Evolutionary conservation across 2,888 invertebrate species (phyloP).

Genomic region (Acanthoscelides obtectus): DNA sequence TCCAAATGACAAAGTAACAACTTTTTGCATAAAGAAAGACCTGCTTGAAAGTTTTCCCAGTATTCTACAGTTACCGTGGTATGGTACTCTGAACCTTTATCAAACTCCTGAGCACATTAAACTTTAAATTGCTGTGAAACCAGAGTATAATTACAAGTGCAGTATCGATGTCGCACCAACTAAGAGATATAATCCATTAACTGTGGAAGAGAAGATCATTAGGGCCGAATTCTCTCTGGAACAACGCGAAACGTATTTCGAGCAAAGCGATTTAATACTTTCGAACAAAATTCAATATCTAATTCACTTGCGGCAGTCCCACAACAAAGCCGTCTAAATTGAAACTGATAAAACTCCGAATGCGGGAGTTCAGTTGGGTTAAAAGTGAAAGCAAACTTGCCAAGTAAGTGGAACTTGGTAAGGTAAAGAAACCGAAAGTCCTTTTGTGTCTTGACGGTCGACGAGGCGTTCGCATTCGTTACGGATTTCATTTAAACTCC

Average conservation of each 20-base stretch:
- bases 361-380: not conserved
- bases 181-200: not conserved
- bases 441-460: not conserved
- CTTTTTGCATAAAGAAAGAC: not conserved
- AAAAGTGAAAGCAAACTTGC: not conserved
- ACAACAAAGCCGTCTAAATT: not conserved
- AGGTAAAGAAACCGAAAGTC: not conserved
- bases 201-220: not conserved
- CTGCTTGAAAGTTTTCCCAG: not conserved
- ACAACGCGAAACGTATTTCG: not conserved
- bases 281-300: not conserved
- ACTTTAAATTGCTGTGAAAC: not conserved
- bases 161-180: not conserved
- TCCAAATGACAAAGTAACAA: not conserved
- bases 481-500: not conserved
- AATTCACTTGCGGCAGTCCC: not conserved
- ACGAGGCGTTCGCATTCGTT: not conserved
- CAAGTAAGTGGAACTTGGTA: not conserved
- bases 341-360: not conserved
- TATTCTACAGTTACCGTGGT: not conserved
- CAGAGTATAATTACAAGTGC: not conserved
- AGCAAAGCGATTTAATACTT: not conserved
- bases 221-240: not conserved
- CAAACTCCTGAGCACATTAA: not conserved
- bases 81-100: not conserved